Conservation (phyloP, 1,140 invertebrate species). For the Pseudomyrmex pallidus region DNA sequence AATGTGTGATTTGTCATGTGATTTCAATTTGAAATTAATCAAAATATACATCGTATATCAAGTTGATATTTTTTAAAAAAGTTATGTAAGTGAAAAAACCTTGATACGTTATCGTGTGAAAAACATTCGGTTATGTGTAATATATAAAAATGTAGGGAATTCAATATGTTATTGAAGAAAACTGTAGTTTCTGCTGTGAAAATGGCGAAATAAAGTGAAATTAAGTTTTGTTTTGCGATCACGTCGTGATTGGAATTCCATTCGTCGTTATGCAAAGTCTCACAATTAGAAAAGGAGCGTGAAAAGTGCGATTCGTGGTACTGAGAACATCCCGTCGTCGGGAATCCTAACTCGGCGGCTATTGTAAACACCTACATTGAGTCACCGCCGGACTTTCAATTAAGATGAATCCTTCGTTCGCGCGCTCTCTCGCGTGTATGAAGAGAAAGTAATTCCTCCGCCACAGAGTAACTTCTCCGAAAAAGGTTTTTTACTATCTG, state of each 20-base stretch:
- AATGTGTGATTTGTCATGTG: neutral
- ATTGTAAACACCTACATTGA: neutral
- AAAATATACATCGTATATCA: neutral
- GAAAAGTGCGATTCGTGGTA: constrained; percentile 43
- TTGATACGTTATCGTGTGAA: constrained; percentile 20
- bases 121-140: neutral
- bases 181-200: neutral
- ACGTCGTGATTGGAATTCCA: constrained; percentile 11
- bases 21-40: constrained; percentile 21
- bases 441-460: constrained; percentile 38
- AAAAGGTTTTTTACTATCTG: constrained; percentile 46
- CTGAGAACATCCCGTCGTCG: constrained; percentile 12
- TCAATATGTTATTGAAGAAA: neutral
- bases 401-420: constrained; percentile 74
- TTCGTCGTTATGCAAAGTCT: neutral
- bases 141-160: constrained; percentile 2
- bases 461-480: constrained; percentile 37
- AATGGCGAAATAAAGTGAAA: neutral
- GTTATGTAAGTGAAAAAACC: neutral
- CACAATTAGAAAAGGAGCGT: constrained; percentile 12
- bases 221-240: constrained; percentile 6
- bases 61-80: neutral
- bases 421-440: constrained; percentile 55
- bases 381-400: constrained; percentile 43
- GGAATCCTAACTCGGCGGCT: constrained; percentile 18